Evolutionary conservation across 1,140 invertebrate genomes (phyloP).

Genomic region (Eulimnadia texana): DNA sequence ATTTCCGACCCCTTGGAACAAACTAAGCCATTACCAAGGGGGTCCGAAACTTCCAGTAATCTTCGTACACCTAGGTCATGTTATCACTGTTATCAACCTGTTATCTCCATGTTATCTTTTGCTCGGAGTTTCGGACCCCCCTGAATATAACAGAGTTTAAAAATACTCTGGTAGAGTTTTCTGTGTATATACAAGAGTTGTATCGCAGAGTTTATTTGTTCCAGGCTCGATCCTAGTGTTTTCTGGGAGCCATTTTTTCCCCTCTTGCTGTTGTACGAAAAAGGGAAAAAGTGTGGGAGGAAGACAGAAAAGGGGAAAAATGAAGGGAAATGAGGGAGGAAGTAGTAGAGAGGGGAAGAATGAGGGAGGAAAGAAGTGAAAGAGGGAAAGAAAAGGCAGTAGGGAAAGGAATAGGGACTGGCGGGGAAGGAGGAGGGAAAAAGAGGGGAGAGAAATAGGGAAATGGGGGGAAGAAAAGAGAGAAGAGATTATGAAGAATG

Average conservation of each 20-base stretch:
- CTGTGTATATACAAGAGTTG: neutral
- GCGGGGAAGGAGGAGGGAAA: neutral
- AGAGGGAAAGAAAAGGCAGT: neutral
- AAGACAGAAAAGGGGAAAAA: neutral
- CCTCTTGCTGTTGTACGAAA: too few relatives aligned
- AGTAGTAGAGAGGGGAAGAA: neutral
- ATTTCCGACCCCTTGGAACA: too few relatives aligned
- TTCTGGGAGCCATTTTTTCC: too few relatives aligned
- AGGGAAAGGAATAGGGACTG: neutral
- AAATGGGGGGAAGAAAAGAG: neutral
- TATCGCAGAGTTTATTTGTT: neutral
- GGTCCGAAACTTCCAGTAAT: too few relatives aligned
- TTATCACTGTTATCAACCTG: too few relatives aligned
- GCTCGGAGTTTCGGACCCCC: too few relatives aligned
- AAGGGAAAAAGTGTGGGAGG: neutral
- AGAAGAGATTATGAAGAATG: too few relatives aligned
- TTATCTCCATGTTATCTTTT: too few relatives aligned
- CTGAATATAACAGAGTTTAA: too few relatives aligned
- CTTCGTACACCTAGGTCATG: too few relatives aligned
- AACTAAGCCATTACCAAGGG: too few relatives aligned
- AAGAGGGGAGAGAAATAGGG: neutral
- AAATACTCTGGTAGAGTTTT: too few relatives aligned
- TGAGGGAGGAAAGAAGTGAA: neutral
- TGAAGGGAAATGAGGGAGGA: neutral
- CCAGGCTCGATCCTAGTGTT: neutral